Conservation (phyloP, 2,888 invertebrate genomes). For the Meghimatium bilineatum region DNA sequence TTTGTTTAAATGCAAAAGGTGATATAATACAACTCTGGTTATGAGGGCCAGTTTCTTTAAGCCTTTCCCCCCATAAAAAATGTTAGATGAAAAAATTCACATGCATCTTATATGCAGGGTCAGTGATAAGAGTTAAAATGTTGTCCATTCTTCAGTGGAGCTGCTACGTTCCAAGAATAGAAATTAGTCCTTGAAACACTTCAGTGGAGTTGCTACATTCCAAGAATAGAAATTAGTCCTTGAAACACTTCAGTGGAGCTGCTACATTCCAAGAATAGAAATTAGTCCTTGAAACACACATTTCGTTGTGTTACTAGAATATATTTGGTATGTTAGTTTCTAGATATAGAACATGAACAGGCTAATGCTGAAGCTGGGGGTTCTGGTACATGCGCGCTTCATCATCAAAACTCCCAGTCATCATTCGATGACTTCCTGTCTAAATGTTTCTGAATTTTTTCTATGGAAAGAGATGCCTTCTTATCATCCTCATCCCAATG, state of each 20-base stretch:
- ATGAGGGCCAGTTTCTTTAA: constrained; percentile 12
- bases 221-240: background rate
- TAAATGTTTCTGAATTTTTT: constrained; percentile 62
- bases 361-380: background rate
- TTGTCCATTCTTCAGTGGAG: background rate
- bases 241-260: background rate
- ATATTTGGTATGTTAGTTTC: constrained; percentile 10
- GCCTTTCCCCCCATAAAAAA: background rate
- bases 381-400: background rate
- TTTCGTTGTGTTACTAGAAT: constrained; percentile 42
- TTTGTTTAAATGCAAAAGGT: constrained; percentile 11
- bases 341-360: background rate
- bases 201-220: background rate
- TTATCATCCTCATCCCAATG: constrained; percentile 69
- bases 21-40: constrained; percentile 33
- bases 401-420: constrained; percentile 70
- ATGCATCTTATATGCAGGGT: constrained; percentile 7
- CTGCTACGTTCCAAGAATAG: background rate
- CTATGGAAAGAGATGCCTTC: constrained; percentile 52
- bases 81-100: background rate
- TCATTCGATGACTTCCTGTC: constrained; percentile 57
- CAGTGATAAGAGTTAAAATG: constrained; percentile 6
- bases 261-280: background rate
- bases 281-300: constrained; percentile 12
- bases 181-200: too few relatives aligned